A percentile compares a stretch with the other conserved stretches of the same genome.
These are phyloP conservation scores for Dendroctonus ponderosae DNA, from an alignment of 1,140 invertebrate species.

Conservation along the genomic window DNA sequence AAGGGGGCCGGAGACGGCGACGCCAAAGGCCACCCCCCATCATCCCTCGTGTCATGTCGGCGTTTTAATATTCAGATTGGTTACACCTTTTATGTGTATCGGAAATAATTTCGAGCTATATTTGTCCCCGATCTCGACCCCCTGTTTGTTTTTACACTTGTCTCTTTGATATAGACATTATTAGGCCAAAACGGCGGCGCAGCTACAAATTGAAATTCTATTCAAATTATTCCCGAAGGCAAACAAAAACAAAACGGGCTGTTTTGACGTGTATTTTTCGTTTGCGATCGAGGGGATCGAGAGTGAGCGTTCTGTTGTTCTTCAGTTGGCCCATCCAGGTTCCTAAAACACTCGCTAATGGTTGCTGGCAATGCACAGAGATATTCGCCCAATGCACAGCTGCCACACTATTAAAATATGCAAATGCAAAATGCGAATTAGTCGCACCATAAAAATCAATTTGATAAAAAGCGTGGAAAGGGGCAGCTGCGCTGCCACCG, in stretches of 20 bases:
- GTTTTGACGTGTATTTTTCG: conserved; percentile 26
- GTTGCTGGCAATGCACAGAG: not conserved
- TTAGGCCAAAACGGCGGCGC: conserved; percentile 33
- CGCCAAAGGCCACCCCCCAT: conserved; percentile 18
- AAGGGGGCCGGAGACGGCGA: conserved; percentile 2
- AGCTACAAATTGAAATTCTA: conserved; percentile 41
- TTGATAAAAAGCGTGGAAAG: conserved; percentile 38
- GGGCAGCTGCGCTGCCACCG: conserved; percentile 31
- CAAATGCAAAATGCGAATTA: conserved; percentile 40
- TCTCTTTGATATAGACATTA: conserved; percentile 49
- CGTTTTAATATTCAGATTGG: conserved; percentile 53
- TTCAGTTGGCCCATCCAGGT: not conserved
- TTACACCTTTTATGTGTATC: conserved; percentile 53
- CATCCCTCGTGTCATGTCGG: conserved; percentile 28
- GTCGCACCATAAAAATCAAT: conserved; percentile 41
- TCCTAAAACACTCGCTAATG: not conserved
- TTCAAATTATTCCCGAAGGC: conserved; percentile 37
- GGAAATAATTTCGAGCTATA: conserved; percentile 50
- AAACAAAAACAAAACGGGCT: conserved; percentile 27
- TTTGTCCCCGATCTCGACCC: conserved; percentile 43
- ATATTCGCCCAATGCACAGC: conserved; percentile 10
- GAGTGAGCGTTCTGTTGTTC: conserved; percentile 20
- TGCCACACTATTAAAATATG: conserved; percentile 35
- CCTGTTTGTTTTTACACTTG: conserved; percentile 52
- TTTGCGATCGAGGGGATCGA: not conserved